A percentile compares a stretch with the other conserved stretches of the same genome.
Conservation (phyloP, 2,797 vertebrate genomes). For the Hippoglossus hippoglossus region DNA sequence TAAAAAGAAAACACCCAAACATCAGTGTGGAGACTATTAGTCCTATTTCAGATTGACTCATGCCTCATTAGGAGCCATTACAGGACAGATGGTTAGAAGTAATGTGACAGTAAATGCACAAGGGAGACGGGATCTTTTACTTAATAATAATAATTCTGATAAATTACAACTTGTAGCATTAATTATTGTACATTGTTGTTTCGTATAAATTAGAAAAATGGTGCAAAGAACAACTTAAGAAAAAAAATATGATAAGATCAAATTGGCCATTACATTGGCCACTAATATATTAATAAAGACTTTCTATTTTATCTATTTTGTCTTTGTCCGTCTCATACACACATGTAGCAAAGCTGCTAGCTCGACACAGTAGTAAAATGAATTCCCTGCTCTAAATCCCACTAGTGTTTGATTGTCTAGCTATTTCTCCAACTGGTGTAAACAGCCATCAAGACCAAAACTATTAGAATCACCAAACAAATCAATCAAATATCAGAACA, state of each 20-base stretch:
- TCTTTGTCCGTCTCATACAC: neutral
- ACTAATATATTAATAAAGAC: too few relatives aligned
- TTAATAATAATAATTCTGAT: conserved; percentile 9
- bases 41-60: conserved; percentile 45
- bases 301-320: neutral
- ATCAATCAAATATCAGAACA: neutral
- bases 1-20: conserved; percentile 26
- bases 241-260: too few relatives aligned
- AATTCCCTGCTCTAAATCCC: neutral
- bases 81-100: conserved; percentile 41
- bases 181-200: neutral
- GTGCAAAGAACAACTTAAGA: neutral
- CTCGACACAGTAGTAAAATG: neutral
- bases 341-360: neutral
- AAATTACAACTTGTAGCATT: neutral
- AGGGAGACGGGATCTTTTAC: conserved; percentile 3
- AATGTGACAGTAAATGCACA: conserved; percentile 14
- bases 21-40: conserved; percentile 51
- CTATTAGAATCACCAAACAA: neutral
- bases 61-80: conserved; percentile 46
- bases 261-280: too few relatives aligned
- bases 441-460: neutral
- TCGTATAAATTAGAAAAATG: neutral
- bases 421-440: neutral
- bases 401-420: neutral